These are phyloP conservation scores for Cybosia mesomella DNA, from an alignment of 2,888 invertebrate species.

Conservation along the genomic window DNA sequence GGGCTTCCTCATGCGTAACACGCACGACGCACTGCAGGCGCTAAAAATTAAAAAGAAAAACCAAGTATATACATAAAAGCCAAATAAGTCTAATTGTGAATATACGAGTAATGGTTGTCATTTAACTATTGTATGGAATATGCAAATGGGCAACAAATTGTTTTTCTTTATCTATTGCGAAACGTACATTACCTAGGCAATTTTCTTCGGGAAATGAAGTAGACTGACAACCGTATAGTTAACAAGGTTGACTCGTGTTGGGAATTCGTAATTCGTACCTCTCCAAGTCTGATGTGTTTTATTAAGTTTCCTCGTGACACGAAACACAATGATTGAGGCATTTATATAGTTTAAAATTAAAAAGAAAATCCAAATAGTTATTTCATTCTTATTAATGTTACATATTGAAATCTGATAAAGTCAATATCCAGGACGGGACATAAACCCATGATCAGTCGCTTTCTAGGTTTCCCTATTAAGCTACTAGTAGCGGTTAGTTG, in stretches of 20 bases:
- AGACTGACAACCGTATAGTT: slow-evolving; percentile 55
- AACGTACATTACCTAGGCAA: slow-evolving; percentile 48
- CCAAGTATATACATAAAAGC: neutral
- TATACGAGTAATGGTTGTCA: neutral
- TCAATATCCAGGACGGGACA: no score
- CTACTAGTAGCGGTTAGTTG: no score
- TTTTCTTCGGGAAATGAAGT: slow-evolving; percentile 57
- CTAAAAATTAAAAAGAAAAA: neutral
- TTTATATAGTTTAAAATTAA: slow-evolving; percentile 21
- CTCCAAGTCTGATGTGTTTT: slow-evolving; percentile 58
- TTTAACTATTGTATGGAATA: slow-evolving; percentile 5
- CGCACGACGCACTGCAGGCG: no score
- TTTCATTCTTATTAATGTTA: no score
- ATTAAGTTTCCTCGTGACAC: slow-evolving; percentile 55
- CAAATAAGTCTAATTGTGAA: neutral
- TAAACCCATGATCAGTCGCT: no score
- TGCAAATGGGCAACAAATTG: slow-evolving; percentile 22
- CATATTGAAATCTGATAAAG: no score
- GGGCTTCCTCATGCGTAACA: no score
- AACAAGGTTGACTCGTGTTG: slow-evolving; percentile 58
- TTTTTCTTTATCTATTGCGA: slow-evolving; percentile 34
- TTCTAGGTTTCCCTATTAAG: no score
- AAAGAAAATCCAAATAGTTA: no score
- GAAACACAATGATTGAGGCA: slow-evolving; percentile 48
- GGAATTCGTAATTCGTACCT: slow-evolving; percentile 54